Conservation (phyloP, 2,113 vertebrate genomes). For the Mirounga angustirostris region DNA sequence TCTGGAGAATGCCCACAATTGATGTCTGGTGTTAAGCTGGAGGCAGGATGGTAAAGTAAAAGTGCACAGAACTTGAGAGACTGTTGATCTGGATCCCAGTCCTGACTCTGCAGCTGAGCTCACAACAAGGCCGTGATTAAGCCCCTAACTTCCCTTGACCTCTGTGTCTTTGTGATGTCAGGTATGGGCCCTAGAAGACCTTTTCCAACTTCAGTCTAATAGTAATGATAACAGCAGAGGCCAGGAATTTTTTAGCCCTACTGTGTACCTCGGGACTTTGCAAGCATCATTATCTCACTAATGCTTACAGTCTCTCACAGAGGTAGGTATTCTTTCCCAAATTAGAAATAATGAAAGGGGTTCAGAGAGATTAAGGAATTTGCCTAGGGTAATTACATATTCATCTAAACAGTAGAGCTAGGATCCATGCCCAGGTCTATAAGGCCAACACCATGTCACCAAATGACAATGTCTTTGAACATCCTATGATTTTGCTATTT, state of each 20-base stretch:
- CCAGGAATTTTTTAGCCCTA: neutral
- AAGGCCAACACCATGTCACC: neutral
- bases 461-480: neutral
- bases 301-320: neutral
- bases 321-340: neutral
- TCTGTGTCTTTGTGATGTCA: neutral
- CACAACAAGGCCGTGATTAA: neutral
- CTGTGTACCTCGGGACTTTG: neutral
- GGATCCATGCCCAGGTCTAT: neutral
- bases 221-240: neutral
- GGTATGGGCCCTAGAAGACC: neutral
- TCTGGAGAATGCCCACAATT: neutral
- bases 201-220: neutral
- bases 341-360: neutral
- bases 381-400: neutral
- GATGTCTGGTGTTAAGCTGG: neutral
- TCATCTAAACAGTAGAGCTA: neutral
- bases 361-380: neutral
- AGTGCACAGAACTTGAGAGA: neutral
- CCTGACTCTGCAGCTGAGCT: neutral
- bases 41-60: neutral
- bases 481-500: neutral
- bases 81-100: neutral
- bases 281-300: neutral
- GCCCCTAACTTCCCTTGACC: neutral